phyloP scores from a whole-genome alignment of 2,888 invertebrate genomes.

The Scelioninae gen. 1 region DNA sequence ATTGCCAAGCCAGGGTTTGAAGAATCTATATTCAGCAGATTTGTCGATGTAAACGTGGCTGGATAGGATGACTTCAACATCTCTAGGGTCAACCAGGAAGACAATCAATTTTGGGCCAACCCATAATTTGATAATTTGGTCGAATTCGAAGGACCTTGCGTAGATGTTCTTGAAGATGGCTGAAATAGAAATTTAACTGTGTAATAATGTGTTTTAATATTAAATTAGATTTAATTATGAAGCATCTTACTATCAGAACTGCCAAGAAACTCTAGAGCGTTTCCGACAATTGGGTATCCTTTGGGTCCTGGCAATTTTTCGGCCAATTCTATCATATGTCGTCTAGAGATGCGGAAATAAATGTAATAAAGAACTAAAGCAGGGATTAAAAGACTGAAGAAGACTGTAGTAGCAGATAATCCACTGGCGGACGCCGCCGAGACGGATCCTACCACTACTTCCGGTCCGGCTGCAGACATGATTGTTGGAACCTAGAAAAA shows the following conservation, averaged over 20 bases:
- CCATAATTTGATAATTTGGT: slow-evolving; percentile 89
- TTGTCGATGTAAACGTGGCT: slow-evolving; percentile 93
- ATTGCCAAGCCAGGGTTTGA: slow-evolving; percentile 93
- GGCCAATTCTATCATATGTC: slow-evolving; percentile 89
- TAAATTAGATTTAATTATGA: background rate
- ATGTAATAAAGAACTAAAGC: slow-evolving; percentile 89
- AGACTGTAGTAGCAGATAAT: slow-evolving; percentile 88
- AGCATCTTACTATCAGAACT: slow-evolving; percentile 88
- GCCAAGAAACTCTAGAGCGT: slow-evolving; percentile 90
- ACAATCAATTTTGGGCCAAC: slow-evolving; percentile 90
- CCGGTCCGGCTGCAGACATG: slow-evolving; percentile 82
- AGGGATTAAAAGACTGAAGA: slow-evolving; percentile 90
- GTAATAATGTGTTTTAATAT: background rate
- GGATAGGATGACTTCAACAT: slow-evolving; percentile 91
- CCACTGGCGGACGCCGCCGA: slow-evolving; percentile 84
- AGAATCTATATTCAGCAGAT: slow-evolving; percentile 91
- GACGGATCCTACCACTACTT: slow-evolving; percentile 80
- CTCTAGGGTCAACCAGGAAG: slow-evolving; percentile 90
- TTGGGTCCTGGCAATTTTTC: slow-evolving; percentile 90
- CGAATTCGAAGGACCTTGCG: slow-evolving; percentile 86
- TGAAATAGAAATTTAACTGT: slow-evolving; percentile 76
- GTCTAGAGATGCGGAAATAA: slow-evolving; percentile 91
- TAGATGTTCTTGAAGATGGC: slow-evolving; percentile 89
- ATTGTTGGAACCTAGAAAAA: slow-evolving; percentile 38
- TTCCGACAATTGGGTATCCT: slow-evolving; percentile 90